Percentiles rank a stretch among this genome's conserved stretches.
Conservation (phyloP, 2,113 vertebrate genomes). For the Microcebus griseorufus region DNA sequence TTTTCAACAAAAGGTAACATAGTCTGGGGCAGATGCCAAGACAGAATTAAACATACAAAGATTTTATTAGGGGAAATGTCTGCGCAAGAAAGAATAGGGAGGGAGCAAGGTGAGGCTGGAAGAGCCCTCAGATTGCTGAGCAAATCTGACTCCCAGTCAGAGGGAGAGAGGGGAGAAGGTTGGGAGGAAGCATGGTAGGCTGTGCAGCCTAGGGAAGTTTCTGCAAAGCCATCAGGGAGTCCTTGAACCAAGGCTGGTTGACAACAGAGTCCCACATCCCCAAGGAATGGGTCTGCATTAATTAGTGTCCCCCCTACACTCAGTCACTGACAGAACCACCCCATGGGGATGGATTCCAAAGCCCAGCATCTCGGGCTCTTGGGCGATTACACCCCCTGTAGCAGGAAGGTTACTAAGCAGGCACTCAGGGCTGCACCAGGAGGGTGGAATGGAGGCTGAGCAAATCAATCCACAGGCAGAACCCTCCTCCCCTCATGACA, state of each 20-base stretch:
- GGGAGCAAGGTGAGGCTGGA: background rate
- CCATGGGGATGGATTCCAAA: background rate
- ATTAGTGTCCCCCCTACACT: accelerated
- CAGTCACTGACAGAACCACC: accelerated
- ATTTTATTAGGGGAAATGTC: background rate
- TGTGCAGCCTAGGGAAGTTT: background rate
- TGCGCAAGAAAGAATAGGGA: background rate
- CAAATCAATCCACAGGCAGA: too few species aligned
- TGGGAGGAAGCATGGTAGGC: background rate
- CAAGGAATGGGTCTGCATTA: background rate
- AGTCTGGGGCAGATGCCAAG: background rate
- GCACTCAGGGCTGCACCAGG: background rate
- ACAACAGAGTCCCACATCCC: background rate
- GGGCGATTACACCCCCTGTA: too few species aligned
- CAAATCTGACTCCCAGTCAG: background rate
- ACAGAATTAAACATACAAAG: background rate
- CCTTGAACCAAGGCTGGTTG: background rate
- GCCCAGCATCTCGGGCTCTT: background rate
- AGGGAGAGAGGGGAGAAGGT: background rate
- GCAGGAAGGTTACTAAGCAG: background rate
- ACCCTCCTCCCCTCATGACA: background rate
- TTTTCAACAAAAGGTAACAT: background rate
- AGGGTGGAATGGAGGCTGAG: background rate
- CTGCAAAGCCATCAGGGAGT: background rate
- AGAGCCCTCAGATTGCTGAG: background rate